Conservation (phyloP, 2,888 invertebrate genomes). For the Nematopogon swammerdamellus region DNA sequence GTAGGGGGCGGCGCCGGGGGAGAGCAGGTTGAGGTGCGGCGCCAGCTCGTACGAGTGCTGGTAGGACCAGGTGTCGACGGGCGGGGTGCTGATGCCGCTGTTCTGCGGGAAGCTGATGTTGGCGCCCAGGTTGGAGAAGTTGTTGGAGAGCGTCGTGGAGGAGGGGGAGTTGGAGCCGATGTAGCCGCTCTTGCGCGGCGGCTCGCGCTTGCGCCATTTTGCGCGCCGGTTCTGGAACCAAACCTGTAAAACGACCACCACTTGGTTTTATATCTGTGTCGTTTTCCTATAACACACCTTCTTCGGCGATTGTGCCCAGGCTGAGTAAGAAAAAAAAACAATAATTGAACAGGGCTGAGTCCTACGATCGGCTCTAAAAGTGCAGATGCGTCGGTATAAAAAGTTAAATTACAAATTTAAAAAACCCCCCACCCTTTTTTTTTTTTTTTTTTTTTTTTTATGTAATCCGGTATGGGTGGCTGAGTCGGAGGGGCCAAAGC, state of each 20-base stretch:
- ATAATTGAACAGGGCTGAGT: too few relatives aligned
- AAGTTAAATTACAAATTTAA: too few relatives aligned
- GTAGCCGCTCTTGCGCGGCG: conserved; percentile 85
- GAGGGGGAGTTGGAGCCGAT: conserved; percentile 68
- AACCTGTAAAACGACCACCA: conserved; percentile 39
- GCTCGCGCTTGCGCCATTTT: conserved; percentile 93
- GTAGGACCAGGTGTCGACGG: conserved; percentile 78
- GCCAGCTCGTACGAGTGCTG: conserved; percentile 75
- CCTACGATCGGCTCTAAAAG: too few relatives aligned
- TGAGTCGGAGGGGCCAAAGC: too few relatives aligned
- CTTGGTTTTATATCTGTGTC: background rate
- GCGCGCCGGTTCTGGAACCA: conserved; percentile 92
- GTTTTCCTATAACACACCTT: too few relatives aligned
- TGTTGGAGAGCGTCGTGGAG: conserved; percentile 63
- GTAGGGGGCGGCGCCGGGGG: conserved; percentile 64
- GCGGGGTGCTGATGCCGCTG: conserved; percentile 56
- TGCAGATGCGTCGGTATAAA: too few relatives aligned
- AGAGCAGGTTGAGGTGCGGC: conserved; percentile 70
- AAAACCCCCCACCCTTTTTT: too few relatives aligned
- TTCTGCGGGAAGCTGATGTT: conserved; percentile 57
- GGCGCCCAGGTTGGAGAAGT: conserved; percentile 39
- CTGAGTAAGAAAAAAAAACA: too few relatives aligned
- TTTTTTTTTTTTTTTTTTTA: too few relatives aligned
- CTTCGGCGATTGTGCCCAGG: too few relatives aligned
- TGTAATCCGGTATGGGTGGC: too few relatives aligned